A percentile compares a stretch with the other conserved stretches of the same genome.
These are phyloP conservation scores for Ephydatia muelleri DNA, from an alignment of 37 sponge, comb jelly and placozoan genomes.

Conservation along the genomic window DNA sequence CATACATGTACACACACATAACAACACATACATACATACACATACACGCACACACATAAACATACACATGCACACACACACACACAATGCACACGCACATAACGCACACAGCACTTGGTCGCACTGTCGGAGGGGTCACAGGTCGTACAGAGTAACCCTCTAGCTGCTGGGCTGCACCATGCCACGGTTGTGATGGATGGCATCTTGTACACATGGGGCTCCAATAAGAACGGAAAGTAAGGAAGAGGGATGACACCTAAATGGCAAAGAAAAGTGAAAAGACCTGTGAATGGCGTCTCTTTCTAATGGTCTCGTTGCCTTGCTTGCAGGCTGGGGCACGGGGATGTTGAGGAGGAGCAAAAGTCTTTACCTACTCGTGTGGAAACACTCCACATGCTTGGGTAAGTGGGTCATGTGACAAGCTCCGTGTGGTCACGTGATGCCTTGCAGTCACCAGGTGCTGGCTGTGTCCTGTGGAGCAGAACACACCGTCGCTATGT, in stretches of 20 bases:
- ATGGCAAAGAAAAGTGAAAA: too few relatives aligned
- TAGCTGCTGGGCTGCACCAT: conserved; percentile 71
- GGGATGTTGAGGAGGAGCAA: conserved; percentile 61
- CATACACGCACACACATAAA: too few relatives aligned
- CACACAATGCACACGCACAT: too few relatives aligned
- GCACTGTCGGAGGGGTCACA: conserved; percentile 40
- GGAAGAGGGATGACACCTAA: conserved; percentile 2
- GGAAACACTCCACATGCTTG: conserved; percentile 69
- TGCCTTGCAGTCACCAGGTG: conserved; percentile 55
- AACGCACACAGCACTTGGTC: conserved; percentile 6
- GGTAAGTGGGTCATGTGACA: neutral
- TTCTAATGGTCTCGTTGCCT: conserved; percentile 5
- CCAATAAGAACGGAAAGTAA: conserved; percentile 78
- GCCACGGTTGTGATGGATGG: conserved; percentile 61
- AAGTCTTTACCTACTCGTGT: conserved; percentile 55
- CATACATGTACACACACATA: too few relatives aligned
- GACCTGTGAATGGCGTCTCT: neutral
- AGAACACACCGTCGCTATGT: conserved; percentile 85
- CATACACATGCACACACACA: too few relatives aligned
- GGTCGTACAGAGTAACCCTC: conserved; percentile 19
- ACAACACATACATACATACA: too few relatives aligned
- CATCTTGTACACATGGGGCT: conserved; percentile 84
- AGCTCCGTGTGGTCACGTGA: neutral
- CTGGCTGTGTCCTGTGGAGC: conserved; percentile 85
- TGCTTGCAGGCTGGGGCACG: conserved; percentile 66